Evolutionary conservation across 2,113 vertebrate species (phyloP).

Genomic region (Genyomyrus donnyi): DNA sequence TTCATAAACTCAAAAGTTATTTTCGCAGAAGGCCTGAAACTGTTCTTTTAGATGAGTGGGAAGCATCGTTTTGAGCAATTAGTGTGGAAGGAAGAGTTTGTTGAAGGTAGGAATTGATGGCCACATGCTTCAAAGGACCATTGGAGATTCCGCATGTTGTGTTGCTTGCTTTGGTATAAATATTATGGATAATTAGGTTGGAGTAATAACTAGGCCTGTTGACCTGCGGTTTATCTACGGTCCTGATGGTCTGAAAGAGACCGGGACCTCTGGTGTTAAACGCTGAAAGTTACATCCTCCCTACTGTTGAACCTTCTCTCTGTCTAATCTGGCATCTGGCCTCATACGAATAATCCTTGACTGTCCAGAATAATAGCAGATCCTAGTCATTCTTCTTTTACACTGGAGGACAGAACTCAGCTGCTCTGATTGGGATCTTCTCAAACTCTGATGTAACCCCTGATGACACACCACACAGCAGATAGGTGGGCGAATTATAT

Average conservation of each 20-base stretch:
- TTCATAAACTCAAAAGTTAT: background rate
- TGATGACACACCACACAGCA: constrained; percentile 31
- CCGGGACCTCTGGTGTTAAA: background rate
- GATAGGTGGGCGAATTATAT: constrained; percentile 21
- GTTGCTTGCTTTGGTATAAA: background rate
- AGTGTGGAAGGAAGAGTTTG: background rate
- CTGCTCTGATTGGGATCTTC: background rate
- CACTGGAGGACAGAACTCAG: background rate
- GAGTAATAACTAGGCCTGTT: background rate
- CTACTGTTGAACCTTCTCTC: background rate
- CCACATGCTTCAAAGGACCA: background rate
- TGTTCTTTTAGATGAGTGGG: background rate
- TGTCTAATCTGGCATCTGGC: background rate
- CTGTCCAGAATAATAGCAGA: background rate
- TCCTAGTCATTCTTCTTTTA: background rate
- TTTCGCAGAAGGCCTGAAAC: background rate
- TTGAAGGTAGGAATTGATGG: background rate
- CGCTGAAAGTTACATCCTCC: background rate
- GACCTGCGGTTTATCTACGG: background rate
- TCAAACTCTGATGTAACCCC: constrained; percentile 56
- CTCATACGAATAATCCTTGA: background rate
- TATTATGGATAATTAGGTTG: background rate
- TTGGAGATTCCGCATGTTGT: background rate
- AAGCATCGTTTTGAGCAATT: background rate
- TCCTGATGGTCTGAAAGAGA: background rate